phyloP scores from a whole-genome alignment of 2,113 vertebrate genomes.

The Hyla sarda region DNA sequence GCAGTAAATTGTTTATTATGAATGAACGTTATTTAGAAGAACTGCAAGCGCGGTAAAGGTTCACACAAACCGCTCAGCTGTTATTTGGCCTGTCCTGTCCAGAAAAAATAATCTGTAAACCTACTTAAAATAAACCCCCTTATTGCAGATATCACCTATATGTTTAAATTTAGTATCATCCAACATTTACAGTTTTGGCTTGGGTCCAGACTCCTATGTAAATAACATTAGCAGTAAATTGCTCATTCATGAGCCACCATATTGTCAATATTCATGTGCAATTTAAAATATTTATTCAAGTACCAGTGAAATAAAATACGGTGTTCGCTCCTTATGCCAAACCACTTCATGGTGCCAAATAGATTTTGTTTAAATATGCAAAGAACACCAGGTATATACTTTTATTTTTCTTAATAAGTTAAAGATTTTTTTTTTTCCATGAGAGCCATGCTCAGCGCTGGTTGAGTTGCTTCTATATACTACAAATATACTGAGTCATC shows the following conservation, averaged over 20 bases:
- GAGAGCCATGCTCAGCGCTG: too few relatives aligned
- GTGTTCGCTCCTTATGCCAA: background rate
- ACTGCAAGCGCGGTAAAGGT: slow-evolving; percentile 25
- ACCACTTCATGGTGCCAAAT: background rate
- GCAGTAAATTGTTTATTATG: slow-evolving; percentile 51
- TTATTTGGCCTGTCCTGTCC: slow-evolving; percentile 59
- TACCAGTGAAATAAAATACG: slow-evolving; percentile 20
- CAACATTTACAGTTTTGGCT: slow-evolving; percentile 25
- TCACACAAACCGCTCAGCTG: slow-evolving; percentile 55
- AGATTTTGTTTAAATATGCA: background rate
- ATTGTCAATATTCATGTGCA: slow-evolving; percentile 11
- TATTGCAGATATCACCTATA: slow-evolving; percentile 39
- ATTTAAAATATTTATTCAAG: slow-evolving; percentile 32
- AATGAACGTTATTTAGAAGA: slow-evolving; percentile 60
- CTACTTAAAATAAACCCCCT: slow-evolving; percentile 35
- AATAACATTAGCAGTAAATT: slow-evolving; percentile 34
- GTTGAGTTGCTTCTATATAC: background rate
- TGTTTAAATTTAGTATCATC: slow-evolving; percentile 41
- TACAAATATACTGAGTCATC: background rate
- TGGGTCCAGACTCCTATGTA: background rate
- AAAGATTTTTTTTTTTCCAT: background rate
- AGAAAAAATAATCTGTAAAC: slow-evolving; percentile 35
- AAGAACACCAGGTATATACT: slow-evolving; percentile 8
- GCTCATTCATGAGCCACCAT: slow-evolving; percentile 24
- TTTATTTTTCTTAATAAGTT: background rate